A percentile compares a stretch with the other conserved stretches of the same genome.
phyloP scores from a whole-genome alignment of 2,888 invertebrate genomes.

The Cartodere bifasciata region DNA sequence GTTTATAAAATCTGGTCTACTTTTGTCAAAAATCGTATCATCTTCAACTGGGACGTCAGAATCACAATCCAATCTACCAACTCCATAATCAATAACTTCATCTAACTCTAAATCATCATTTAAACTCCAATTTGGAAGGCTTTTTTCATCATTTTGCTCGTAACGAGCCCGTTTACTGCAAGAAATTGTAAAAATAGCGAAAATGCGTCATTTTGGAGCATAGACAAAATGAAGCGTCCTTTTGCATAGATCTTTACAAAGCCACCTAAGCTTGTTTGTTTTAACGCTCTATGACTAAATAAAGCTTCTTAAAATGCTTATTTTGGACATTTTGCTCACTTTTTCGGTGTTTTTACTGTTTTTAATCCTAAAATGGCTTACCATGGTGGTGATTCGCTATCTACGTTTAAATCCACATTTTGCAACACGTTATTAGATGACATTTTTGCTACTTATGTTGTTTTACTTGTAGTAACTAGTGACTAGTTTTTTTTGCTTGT shows the following conservation, averaged over 20 bases:
- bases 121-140: conserved; percentile 25
- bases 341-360: too few relatives aligned
- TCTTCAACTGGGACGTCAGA: conserved; percentile 22
- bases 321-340: too few relatives aligned
- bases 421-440: conserved; percentile 21
- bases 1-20: conserved; percentile 21
- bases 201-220: background rate
- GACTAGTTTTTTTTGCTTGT: background rate
- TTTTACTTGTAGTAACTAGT: too few relatives aligned
- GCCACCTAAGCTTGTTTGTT: too few relatives aligned
- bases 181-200: conserved; percentile 8
- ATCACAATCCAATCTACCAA: conserved; percentile 40
- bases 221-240: too few relatives aligned
- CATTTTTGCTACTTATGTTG: conserved; percentile 15
- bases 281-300: too few relatives aligned
- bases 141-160: conserved; percentile 18
- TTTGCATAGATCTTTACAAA: too few relatives aligned
- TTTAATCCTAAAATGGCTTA: conserved; percentile 14
- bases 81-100: conserved; percentile 45
- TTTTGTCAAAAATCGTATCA: conserved; percentile 22
- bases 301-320: too few relatives aligned
- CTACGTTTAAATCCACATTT: conserved; percentile 24
- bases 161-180: conserved; percentile 30
- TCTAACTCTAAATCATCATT: conserved; percentile 34
- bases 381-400: conserved; percentile 26